Evolutionary conservation across 2,113 vertebrate species (phyloP).

Genomic region (Platichthys flesus): DNA sequence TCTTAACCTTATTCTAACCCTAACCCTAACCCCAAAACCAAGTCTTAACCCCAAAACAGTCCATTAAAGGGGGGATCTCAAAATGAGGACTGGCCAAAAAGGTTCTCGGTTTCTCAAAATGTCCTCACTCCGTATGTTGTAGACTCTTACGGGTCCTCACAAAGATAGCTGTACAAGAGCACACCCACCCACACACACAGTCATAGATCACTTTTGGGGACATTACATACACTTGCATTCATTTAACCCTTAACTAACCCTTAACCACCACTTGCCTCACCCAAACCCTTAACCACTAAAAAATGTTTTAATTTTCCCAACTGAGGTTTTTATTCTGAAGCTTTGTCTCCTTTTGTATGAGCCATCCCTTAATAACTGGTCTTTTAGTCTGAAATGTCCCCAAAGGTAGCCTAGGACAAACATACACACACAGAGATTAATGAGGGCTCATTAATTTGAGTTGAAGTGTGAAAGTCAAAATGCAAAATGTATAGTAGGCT

Average conservation of each 20-base stretch:
- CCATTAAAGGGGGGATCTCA: no score
- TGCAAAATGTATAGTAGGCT: conserved; percentile 82
- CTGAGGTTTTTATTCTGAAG: not conserved
- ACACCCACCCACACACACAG: conserved; percentile 26
- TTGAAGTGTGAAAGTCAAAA: conserved; percentile 92
- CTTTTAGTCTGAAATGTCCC: not conserved
- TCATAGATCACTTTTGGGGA: not conserved
- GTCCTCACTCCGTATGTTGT: no score
- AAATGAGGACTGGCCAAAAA: no score
- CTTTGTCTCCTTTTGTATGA: not conserved
- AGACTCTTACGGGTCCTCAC: no score
- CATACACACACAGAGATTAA: conserved; percentile 63
- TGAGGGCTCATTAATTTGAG: conserved; percentile 91
- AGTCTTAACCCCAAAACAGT: no score
- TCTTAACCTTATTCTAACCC: no score
- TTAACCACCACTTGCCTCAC: not conserved
- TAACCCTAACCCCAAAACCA: no score
- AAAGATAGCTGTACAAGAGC: not conserved
- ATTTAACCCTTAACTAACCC: not conserved
- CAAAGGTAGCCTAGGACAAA: conserved; percentile 9
- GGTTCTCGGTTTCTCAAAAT: no score
- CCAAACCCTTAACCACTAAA: not conserved
- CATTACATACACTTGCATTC: not conserved
- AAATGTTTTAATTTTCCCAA: not conserved
- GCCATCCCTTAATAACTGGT: not conserved